These are phyloP conservation scores for Trogon melanurus DNA, from an alignment of 2,113 vertebrate species.

Conservation along the genomic window DNA sequence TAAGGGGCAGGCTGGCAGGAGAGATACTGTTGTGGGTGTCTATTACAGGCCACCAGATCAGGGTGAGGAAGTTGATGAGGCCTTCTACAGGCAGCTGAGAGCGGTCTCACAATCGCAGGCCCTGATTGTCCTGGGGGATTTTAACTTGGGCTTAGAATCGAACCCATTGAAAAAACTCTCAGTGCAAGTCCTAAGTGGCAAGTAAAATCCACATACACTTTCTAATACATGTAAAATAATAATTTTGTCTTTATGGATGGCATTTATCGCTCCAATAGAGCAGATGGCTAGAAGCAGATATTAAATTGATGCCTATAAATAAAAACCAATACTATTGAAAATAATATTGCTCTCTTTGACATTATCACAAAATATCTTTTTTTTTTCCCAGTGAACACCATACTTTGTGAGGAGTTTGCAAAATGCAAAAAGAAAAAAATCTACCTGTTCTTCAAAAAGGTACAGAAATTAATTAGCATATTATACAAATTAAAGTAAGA, in stretches of 20 bases:
- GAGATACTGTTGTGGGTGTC: too few relatives aligned
- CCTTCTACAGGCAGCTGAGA: too few relatives aligned
- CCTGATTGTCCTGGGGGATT: too few relatives aligned
- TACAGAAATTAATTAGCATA: neutral
- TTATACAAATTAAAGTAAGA: neutral
- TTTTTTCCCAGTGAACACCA: neutral
- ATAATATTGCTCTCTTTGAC: neutral
- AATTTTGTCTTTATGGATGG: neutral
- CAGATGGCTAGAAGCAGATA: neutral
- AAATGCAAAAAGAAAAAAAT: neutral
- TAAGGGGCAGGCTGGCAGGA: too few relatives aligned
- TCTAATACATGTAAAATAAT: neutral
- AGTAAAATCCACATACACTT: neutral
- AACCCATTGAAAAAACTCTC: neutral
- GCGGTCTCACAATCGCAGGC: too few relatives aligned
- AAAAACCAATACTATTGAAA: neutral
- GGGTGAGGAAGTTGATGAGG: too few relatives aligned
- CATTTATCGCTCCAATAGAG: neutral
- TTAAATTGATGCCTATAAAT: neutral
- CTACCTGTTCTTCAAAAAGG: neutral
- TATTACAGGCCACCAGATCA: too few relatives aligned
- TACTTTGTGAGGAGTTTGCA: neutral
- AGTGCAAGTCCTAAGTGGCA: neutral
- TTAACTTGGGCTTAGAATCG: neutral
- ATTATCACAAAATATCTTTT: neutral